Percentiles rank a stretch among this genome's conserved stretches.
phyloP scores from a whole-genome alignment of 2,888 invertebrate genomes.

The Andrena dorsata region DNA sequence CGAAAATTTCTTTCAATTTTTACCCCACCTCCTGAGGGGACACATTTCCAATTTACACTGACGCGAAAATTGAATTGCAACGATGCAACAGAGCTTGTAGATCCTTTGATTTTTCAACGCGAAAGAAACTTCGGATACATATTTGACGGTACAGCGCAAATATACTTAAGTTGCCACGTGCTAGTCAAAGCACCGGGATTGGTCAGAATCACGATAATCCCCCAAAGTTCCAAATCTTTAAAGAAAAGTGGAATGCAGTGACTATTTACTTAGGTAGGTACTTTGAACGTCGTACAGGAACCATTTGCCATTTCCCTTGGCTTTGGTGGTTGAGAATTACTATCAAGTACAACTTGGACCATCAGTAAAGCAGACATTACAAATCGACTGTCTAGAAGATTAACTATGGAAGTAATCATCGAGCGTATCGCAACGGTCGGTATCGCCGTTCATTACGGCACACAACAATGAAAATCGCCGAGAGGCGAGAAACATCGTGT shows the following conservation, averaged over 20 bases:
- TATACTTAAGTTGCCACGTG: background rate
- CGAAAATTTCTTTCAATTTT: slow-evolving; percentile 1
- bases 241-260: no score
- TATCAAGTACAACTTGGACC: background rate
- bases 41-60: background rate
- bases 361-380: slow-evolving; percentile 1
- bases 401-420: slow-evolving; percentile 4
- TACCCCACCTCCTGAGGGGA: background rate
- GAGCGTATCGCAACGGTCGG: background rate
- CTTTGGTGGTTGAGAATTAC: background rate
- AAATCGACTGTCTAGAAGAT: slow-evolving; percentile 8
- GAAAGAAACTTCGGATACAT: background rate
- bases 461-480: slow-evolving; percentile 23
- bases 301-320: background rate
- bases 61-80: background rate
- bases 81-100: no score
- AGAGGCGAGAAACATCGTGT: background rate
- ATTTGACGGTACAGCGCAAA: background rate
- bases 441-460: slow-evolving; percentile 1
- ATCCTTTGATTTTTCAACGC: background rate
- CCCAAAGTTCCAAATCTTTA: no score
- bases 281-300: no score
- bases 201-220: no score
- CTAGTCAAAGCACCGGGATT: background rate
- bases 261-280: no score